Evolutionary conservation across 1,140 invertebrate genomes (phyloP).

Genomic region (Copidosoma floridanum): DNA sequence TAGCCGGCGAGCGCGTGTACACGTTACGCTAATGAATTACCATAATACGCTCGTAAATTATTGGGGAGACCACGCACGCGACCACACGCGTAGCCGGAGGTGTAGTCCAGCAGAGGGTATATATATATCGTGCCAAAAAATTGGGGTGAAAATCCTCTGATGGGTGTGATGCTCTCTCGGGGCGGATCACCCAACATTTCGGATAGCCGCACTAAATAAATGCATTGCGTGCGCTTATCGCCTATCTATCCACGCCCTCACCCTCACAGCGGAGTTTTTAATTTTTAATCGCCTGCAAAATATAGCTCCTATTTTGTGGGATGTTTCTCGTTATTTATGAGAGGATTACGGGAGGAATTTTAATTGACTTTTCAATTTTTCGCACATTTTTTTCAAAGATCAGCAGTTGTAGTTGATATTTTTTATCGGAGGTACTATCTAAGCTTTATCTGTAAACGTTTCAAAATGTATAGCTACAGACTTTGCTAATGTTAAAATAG

Average conservation of each 20-base stretch:
- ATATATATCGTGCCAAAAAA: slow-evolving; percentile 27
- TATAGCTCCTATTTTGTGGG: slow-evolving; percentile 13
- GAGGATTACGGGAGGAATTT: background rate
- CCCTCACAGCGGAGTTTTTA: background rate
- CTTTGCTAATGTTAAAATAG: too few relatives aligned
- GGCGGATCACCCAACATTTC: background rate
- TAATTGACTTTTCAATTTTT: background rate
- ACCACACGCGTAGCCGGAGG: slow-evolving; percentile 6
- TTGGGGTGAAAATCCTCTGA: slow-evolving; percentile 29
- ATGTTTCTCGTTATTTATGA: slow-evolving; percentile 12
- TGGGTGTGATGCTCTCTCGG: slow-evolving; percentile 14
- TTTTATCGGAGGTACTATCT: too few relatives aligned
- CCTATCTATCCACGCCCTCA: too few relatives aligned
- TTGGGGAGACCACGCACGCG: slow-evolving; percentile 6
- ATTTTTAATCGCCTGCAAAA: slow-evolving; percentile 2
- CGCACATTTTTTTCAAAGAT: background rate
- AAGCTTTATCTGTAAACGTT: background rate
- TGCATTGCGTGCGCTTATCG: background rate
- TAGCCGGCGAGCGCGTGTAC: background rate
- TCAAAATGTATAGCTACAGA: background rate
- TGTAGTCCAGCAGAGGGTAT: too few relatives aligned
- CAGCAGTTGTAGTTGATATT: too few relatives aligned
- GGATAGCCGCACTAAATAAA: background rate
- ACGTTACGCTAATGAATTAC: slow-evolving; percentile 30
- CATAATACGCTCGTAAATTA: slow-evolving; percentile 39